These are phyloP conservation scores for Channallabes apus DNA, from an alignment of 2,797 vertebrate species.

Conservation along the genomic window DNA sequence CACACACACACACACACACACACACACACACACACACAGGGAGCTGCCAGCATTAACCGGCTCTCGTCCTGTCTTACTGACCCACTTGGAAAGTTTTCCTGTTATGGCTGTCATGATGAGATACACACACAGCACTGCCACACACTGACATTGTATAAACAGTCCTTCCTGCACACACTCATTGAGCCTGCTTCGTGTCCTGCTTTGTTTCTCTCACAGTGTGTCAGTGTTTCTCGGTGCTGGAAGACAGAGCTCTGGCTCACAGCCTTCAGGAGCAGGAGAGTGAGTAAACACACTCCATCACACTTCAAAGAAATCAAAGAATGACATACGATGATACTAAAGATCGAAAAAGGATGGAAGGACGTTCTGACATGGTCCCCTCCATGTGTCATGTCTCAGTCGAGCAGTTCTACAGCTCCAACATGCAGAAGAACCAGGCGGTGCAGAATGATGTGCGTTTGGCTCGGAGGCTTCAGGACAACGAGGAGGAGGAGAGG, in stretches of 20 bases:
- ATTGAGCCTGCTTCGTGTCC: neutral
- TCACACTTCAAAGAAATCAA: neutral
- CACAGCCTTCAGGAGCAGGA: constrained; percentile 79
- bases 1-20: constrained; percentile 16
- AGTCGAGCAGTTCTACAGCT: constrained; percentile 80
- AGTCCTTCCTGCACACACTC: neutral
- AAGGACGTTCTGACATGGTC: neutral
- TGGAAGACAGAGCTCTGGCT: constrained; percentile 76
- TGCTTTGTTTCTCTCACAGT: constrained; percentile 59
- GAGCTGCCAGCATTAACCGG: neutral
- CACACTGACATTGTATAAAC: neutral
- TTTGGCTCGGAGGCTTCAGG: constrained; percentile 74
- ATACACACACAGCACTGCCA: neutral
- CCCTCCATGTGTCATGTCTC: neutral
- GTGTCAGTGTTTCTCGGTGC: constrained; percentile 73
- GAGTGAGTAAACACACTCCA: constrained; percentile 66
- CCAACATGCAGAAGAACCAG: constrained; percentile 76
- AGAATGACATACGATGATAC: neutral
- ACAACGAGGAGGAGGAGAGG: constrained; percentile 66
- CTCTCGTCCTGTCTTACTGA: constrained; percentile 42
- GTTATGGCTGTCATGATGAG: constrained; percentile 15
- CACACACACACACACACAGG: constrained; percentile 19
- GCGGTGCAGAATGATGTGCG: constrained; percentile 76
- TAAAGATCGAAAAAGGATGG: no score
- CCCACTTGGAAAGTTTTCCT: constrained; percentile 49